Evolutionary conservation across 2,888 invertebrate genomes (phyloP).

Genomic region (Euspilapteryx auroguttella): DNA sequence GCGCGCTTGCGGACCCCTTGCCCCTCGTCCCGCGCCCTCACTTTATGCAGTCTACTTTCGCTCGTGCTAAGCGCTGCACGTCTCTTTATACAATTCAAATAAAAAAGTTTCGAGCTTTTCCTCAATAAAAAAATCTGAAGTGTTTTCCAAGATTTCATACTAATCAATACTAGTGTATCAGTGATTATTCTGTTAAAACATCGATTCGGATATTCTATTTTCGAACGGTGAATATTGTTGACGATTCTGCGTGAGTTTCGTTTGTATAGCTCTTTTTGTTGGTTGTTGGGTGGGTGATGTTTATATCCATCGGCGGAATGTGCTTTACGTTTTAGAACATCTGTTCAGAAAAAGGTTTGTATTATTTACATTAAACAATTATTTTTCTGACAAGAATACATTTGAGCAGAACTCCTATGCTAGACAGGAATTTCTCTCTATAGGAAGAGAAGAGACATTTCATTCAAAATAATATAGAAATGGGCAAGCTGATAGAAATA

Average conservation of each 20-base stretch:
- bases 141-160: conserved; percentile 16
- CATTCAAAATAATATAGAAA: too few relatives aligned
- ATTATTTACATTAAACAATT: conserved; percentile 5
- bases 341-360: conserved; percentile 25
- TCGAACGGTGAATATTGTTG: conserved; percentile 20
- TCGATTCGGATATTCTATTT: conserved; percentile 10
- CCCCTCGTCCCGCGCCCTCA: conserved; percentile 14
- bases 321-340: conserved; percentile 29
- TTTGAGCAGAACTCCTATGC: neutral
- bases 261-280: too few relatives aligned
- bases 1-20: conserved; percentile 23
- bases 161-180: conserved; percentile 17
- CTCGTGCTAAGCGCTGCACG: conserved; percentile 17
- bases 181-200: conserved; percentile 15
- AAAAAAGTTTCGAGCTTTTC: conserved; percentile 49
- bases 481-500: too few relatives aligned
- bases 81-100: conserved; percentile 19
- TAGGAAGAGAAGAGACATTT: too few relatives aligned
- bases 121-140: conserved; percentile 27
- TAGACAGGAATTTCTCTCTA: too few relatives aligned
- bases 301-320: conserved; percentile 32
- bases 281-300: conserved; percentile 36
- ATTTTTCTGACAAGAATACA: conserved; percentile 1
- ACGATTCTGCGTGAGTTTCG: conserved; percentile 33
- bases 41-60: conserved; percentile 41